Percentiles rank a stretch among this genome's conserved stretches.
phyloP scores from a whole-genome alignment of 2,888 invertebrate species.

The Chloroclystis v-ata region DNA sequence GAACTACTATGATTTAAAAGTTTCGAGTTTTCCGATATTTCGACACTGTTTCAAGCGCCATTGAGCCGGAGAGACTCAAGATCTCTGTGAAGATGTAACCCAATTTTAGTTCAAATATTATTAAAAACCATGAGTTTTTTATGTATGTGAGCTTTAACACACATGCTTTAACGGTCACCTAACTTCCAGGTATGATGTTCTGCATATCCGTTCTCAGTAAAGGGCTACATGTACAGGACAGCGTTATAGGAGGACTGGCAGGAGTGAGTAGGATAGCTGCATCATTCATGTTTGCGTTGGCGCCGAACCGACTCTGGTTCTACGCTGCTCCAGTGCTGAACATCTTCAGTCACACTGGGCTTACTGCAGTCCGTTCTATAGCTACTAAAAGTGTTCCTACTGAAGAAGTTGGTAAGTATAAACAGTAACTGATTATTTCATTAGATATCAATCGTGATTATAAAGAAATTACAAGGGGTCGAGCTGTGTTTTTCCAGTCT shows the following conservation, averaged over 20 bases:
- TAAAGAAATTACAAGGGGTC: no score
- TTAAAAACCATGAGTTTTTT: no score
- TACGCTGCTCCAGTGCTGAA: slow-evolving; percentile 72
- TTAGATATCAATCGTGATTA: no score
- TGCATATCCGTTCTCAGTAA: slow-evolving; percentile 69
- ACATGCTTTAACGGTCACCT: slow-evolving; percentile 1
- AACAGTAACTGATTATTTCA: no score
- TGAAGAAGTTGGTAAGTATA: slow-evolving; percentile 73
- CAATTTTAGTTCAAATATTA: no score
- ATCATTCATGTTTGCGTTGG: slow-evolving; percentile 72
- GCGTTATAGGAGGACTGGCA: slow-evolving; percentile 66
- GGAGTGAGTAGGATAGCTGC: slow-evolving; percentile 75
- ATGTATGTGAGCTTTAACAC: no score
- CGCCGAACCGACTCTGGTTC: slow-evolving; percentile 65
- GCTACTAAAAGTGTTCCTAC: slow-evolving; percentile 75
- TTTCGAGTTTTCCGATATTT: no score
- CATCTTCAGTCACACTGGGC: slow-evolving; percentile 73
- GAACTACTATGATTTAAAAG: no score
- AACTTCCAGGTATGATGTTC: slow-evolving; percentile 63
- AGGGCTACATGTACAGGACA: slow-evolving; percentile 64
- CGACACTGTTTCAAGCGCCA: no score
- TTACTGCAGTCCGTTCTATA: slow-evolving; percentile 77
- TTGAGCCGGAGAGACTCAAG: no score
- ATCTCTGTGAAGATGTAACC: no score
- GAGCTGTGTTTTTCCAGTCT: no score